phyloP scores from a whole-genome alignment of 2,797 vertebrate species.

The Mus caroli region DNA sequence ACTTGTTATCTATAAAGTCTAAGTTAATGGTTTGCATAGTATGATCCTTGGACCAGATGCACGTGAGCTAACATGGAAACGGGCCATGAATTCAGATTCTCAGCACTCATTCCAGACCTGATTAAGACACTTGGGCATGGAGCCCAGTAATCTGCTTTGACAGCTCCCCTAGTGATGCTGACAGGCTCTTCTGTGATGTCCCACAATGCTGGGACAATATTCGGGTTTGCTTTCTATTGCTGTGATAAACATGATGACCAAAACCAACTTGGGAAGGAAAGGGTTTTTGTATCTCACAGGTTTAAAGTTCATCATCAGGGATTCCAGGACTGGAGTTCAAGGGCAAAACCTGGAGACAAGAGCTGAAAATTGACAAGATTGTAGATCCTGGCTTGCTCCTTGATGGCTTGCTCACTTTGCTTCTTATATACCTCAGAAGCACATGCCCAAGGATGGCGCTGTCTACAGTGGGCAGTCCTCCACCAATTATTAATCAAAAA shows the following conservation, averaged over 20 bases:
- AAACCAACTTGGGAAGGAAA: neutral
- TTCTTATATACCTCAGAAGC: neutral
- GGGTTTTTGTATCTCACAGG: neutral
- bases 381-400: neutral
- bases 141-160: neutral
- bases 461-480: neutral
- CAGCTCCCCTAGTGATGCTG: neutral
- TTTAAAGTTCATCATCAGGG: neutral
- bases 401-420: neutral
- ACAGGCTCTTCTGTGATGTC: neutral
- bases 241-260: neutral
- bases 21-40: constrained; percentile 15
- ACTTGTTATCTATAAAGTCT: constrained; percentile 1
- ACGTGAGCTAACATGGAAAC: neutral
- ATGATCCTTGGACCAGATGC: neutral
- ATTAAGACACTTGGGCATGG: neutral
- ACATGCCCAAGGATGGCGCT: neutral
- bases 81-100: neutral
- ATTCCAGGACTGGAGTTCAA: neutral
- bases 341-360: neutral
- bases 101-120: neutral
- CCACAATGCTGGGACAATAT: neutral
- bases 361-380: neutral
- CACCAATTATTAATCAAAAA: neutral
- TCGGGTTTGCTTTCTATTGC: neutral